phyloP scores from a whole-genome alignment of 2,113 vertebrate species.

The Cheirogaleus medius region DNA sequence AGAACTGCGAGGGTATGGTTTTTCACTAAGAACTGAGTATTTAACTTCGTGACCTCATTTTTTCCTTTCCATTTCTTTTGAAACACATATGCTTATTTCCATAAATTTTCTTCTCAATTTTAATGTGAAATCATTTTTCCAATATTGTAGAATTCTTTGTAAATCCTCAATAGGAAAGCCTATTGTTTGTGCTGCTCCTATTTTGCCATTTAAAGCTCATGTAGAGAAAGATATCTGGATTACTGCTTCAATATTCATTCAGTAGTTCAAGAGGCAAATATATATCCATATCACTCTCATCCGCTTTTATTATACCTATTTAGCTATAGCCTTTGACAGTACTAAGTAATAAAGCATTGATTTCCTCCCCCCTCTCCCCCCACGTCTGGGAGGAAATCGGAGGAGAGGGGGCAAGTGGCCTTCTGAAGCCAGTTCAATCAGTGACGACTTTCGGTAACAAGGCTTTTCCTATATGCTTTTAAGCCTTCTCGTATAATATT shows the following conservation, averaged over 20 bases:
- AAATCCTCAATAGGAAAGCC: neutral
- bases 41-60: constrained; percentile 20
- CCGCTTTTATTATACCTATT: constrained; percentile 22
- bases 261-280: neutral
- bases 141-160: neutral
- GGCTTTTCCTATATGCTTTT: neutral
- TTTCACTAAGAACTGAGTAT: neutral
- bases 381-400: neutral
- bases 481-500: neutral
- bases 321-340: neutral
- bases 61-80: neutral
- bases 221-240: neutral
- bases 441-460: neutral
- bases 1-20: neutral
- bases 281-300: neutral
- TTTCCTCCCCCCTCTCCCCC: neutral
- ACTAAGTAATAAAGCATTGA: neutral
- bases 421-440: neutral
- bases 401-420: neutral
- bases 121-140: constrained; percentile 12
- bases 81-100: neutral
- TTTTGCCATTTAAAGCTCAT: neutral
- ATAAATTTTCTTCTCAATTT: neutral
- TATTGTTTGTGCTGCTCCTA: neutral
- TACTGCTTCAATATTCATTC: constrained; percentile 18